Percentiles rank a stretch among this genome's conserved stretches.
Conservation (phyloP, 2,888 invertebrate genomes). For the Chelonus formosanus region DNA sequence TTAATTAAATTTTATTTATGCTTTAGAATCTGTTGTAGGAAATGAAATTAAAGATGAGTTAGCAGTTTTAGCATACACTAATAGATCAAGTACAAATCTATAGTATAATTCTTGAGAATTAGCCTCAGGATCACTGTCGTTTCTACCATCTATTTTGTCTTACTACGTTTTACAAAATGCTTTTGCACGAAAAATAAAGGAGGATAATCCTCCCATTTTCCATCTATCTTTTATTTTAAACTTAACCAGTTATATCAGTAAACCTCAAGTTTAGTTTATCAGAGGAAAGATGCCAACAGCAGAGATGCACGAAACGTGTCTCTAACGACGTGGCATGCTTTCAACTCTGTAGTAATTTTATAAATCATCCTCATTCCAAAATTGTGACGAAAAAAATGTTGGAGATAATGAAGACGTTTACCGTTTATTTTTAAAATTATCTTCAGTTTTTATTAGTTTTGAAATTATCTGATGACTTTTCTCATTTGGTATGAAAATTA, state of each 20-base stretch:
- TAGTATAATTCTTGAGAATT: no score
- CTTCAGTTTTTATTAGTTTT: not conserved
- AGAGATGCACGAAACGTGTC: slow-evolving; percentile 9
- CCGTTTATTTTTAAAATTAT: not conserved
- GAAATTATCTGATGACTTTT: not conserved
- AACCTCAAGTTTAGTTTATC: slow-evolving; percentile 1
- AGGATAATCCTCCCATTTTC: not conserved
- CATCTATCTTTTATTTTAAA: not conserved
- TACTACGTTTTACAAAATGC: not conserved
- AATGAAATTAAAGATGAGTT: no score
- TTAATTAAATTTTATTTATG: no score
- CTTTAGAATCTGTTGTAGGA: no score
- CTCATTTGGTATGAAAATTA: not conserved
- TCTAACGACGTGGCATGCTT: slow-evolving; percentile 3
- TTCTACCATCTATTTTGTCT: no score
- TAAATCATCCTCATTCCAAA: not conserved
- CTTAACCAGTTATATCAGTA: not conserved
- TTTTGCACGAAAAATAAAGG: not conserved
- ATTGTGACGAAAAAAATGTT: not conserved
- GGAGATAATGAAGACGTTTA: not conserved
- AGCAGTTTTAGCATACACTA: no score
- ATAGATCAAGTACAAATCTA: no score
- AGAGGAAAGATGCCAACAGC: slow-evolving; percentile 7
- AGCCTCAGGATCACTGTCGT: no score
- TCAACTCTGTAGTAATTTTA: not conserved